Evolutionary conservation across 1,140 invertebrate genomes (phyloP), one percentile per base, ranked within the genome.

Genomic region (Pseudoatta argentina): DNA sequence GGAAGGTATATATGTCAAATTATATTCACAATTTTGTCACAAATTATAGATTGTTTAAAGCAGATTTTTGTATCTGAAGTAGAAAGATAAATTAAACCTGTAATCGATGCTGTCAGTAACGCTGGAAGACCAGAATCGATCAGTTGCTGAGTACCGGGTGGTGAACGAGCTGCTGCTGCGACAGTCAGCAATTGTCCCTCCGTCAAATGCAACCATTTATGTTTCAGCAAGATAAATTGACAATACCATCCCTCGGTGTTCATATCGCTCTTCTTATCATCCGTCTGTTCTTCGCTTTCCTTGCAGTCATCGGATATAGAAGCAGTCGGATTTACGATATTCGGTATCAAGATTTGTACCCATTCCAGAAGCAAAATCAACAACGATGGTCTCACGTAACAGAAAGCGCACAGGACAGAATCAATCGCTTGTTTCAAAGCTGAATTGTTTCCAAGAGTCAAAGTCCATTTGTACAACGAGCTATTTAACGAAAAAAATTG

Each of bases 391-490:
- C 97, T 96, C 44, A 98, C 97, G 93, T 97, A 97, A 93, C 98
- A 99, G 87, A 98, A 96, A 0, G 98, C 97, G 92, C 98, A 99
- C 16, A 99, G 94, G 6, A 98, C 96, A 90, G 97, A 96, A 93
- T 98, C 97, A 1, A 98, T 95, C 1, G 98, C 96, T 92, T 97
- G 96, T 95, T 98, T 99, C 59, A 98, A 94, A 1, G 97, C 96
- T 34, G 96, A 96, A 59, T 96, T 96, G 12, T 96, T 96, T 63
- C 96, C 96, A 63, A 98, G 95, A 5, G 96, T 94, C 21, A 96
- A 95, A 8, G 97, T 97, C 97, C 98, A 98, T n/a, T 96, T 96
- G 92, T 97, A 98, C 8, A 98, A 94, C 0, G 96, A 95, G 76
- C 96, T 96, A 92, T 69, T 93, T 93, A 67, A 83, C 18, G 67